These are phyloP conservation scores for Sphaeridia pumilis DNA, from an alignment of 2,888 invertebrate genomes.

Conservation along the genomic window DNA sequence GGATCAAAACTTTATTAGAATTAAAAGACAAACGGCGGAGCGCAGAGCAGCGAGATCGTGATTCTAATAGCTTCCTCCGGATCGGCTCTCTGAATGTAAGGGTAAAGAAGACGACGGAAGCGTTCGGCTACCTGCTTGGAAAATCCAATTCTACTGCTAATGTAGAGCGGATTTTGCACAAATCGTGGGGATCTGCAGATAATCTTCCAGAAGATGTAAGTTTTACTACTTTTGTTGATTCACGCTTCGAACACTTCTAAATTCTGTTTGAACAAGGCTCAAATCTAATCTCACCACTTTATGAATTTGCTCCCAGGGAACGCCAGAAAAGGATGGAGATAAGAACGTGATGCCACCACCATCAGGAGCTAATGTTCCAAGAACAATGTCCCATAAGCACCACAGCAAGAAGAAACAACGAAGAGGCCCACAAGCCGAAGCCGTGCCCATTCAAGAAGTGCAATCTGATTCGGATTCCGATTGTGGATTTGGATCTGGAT, in stretches of 20 bases:
- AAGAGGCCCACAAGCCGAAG: slow-evolving; percentile 9
- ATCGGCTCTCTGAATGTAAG: slow-evolving; percentile 85
- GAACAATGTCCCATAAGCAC: slow-evolving; percentile 6
- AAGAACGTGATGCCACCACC: slow-evolving; percentile 15
- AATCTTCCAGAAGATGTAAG: slow-evolving; percentile 48
- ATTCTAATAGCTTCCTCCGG: slow-evolving; percentile 75
- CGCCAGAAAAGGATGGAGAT: slow-evolving; percentile 6
- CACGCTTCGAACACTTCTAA: no score
- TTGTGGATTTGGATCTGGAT: slow-evolving; percentile 69
- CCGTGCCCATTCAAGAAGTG: slow-evolving; percentile 23
- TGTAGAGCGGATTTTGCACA: slow-evolving; percentile 49
- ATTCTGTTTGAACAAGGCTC: not conserved
- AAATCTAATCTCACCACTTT: no score
- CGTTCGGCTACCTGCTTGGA: slow-evolving; percentile 79
- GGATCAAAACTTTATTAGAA: slow-evolving; percentile 18
- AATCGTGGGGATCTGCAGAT: slow-evolving; percentile 82
- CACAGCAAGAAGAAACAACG: slow-evolving; percentile 12
- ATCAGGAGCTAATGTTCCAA: not conserved
- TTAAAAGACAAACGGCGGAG: slow-evolving; percentile 32
- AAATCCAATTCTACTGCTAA: slow-evolving; percentile 49
- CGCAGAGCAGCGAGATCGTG: slow-evolving; percentile 55
- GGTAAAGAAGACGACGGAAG: slow-evolving; percentile 84
- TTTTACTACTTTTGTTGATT: no score
- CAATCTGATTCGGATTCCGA: slow-evolving; percentile 67
- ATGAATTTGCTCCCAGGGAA: no score